A percentile compares a stretch with the other conserved stretches of the same genome.
phyloP scores from a whole-genome alignment of 2,888 invertebrate genomes.

The Drosophila neonasuta region DNA sequence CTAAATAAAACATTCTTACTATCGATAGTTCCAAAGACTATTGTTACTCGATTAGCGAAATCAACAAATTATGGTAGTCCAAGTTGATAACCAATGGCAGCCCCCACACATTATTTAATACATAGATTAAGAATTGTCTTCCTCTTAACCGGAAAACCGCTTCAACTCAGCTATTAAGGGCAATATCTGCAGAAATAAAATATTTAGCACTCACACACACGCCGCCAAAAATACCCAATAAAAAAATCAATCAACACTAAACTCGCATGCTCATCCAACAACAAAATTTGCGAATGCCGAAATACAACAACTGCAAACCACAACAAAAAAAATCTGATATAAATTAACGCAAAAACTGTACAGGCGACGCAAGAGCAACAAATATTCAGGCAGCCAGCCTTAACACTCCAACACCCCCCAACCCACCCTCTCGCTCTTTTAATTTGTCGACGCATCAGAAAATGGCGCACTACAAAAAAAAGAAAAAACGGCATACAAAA shows the following conservation, averaged over 20 bases:
- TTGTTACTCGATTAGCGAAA: neutral
- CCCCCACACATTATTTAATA: constrained; percentile 15
- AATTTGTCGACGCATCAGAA: constrained; percentile 34
- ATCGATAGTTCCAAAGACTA: neutral
- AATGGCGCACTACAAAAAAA: constrained; percentile 51
- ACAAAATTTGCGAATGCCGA: constrained; percentile 38
- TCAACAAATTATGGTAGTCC: neutral
- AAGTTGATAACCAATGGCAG: constrained; percentile 14
- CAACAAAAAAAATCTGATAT: constrained; percentile 39
- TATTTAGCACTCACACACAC: constrained; percentile 18
- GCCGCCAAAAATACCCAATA: constrained; percentile 13
- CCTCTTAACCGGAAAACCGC: constrained; percentile 4
- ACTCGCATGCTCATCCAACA: constrained; percentile 37
- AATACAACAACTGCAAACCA: constrained; percentile 3
- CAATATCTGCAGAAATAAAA: constrained; percentile 23
- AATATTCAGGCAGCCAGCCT: constrained; percentile 20
- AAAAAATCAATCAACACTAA: constrained; percentile 49
- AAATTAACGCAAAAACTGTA: constrained; percentile 47
- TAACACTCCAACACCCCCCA: neutral
- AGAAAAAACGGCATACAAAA: constrained; percentile 31
- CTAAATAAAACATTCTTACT: neutral
- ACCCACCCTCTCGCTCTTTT: constrained; percentile 10
- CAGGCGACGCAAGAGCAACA: constrained; percentile 32
- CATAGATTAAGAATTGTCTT: constrained; percentile 16
- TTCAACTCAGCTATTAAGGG: constrained; percentile 25